Evolutionary conservation across 2,113 vertebrate species (phyloP).

Genomic region (Ammospiza caudacuta): DNA sequence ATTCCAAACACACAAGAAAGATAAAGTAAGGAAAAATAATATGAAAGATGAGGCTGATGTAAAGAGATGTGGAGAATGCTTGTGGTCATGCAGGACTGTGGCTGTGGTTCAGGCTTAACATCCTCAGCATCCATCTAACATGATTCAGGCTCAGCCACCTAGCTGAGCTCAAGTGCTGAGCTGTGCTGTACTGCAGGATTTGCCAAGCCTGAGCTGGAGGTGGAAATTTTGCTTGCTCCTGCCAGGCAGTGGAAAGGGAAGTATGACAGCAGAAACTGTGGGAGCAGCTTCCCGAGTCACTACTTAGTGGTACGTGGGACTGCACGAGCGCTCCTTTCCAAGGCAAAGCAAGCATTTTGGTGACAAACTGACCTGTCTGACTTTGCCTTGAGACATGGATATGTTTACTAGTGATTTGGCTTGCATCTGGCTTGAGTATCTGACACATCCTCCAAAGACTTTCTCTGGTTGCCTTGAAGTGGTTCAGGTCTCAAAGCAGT

Average conservation of each 20-base stretch:
- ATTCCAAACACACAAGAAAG: neutral
- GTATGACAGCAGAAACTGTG: neutral
- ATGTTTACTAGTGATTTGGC: neutral
- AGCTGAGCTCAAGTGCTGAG: neutral
- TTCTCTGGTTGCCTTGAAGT: neutral
- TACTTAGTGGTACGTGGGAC: fast-evolving
- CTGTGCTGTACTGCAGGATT: neutral
- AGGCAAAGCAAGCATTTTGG: neutral
- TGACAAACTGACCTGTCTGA: neutral
- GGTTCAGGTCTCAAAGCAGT: neutral
- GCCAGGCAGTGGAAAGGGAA: neutral
- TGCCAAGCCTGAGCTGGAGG: neutral
- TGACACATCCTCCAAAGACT: neutral
- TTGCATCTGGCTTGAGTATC: neutral
- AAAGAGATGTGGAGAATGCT: neutral
- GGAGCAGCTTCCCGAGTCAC: neutral
- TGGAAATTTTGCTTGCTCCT: neutral
- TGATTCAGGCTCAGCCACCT: neutral
- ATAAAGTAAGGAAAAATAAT: neutral
- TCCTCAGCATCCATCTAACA: neutral
- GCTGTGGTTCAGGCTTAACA: neutral
- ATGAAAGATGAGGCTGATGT: neutral
- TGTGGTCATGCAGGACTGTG: neutral
- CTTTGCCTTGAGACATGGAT: neutral
- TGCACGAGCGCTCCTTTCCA: fast-evolving